phyloP scores from a whole-genome alignment of 1,140 invertebrate species.

The Drosophila guanche region DNA sequence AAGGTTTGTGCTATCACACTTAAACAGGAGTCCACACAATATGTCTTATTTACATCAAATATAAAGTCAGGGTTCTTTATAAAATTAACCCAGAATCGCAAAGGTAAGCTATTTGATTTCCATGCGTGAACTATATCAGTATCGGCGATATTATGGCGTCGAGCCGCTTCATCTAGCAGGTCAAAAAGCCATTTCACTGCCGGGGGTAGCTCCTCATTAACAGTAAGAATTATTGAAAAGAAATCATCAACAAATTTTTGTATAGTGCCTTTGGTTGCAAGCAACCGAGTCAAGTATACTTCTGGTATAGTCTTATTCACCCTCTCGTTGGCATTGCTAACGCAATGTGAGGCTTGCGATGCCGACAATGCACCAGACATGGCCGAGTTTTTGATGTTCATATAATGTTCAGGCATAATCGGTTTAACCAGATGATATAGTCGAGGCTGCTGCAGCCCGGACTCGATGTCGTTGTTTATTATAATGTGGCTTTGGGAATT shows the following conservation, averaged over 20 bases:
- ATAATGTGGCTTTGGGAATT: conserved; percentile 91
- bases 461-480: conserved; percentile 90
- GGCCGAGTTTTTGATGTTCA: conserved; percentile 83
- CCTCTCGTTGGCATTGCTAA: conserved; percentile 85
- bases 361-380: conserved; percentile 62
- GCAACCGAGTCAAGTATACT: conserved; percentile 95
- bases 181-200: conserved; percentile 98
- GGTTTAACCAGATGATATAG: conserved; percentile 94
- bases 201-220: conserved; percentile 94
- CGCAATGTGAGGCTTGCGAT: conserved; percentile 32
- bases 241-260: conserved; percentile 99
- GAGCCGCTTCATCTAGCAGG: conserved; percentile 95
- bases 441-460: conserved; percentile 84
- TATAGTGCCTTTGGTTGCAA: conserved; percentile 97
- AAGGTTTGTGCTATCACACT: conserved; percentile 98
- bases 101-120: conserved; percentile 97
- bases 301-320: conserved; percentile 97
- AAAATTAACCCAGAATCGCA: conserved; percentile 98
- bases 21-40: conserved; percentile 95
- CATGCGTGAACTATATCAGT: conserved; percentile 97
- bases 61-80: conserved; percentile 99
- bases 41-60: conserved; percentile 97
- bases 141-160: conserved; percentile 92
- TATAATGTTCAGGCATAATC: conserved; percentile 84
- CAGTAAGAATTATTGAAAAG: conserved; percentile 93